Evolutionary conservation across 2,797 vertebrate genomes (phyloP), one percentile per base, ranked within the genome.

Genomic region (Sciurus carolinensis): DNA sequence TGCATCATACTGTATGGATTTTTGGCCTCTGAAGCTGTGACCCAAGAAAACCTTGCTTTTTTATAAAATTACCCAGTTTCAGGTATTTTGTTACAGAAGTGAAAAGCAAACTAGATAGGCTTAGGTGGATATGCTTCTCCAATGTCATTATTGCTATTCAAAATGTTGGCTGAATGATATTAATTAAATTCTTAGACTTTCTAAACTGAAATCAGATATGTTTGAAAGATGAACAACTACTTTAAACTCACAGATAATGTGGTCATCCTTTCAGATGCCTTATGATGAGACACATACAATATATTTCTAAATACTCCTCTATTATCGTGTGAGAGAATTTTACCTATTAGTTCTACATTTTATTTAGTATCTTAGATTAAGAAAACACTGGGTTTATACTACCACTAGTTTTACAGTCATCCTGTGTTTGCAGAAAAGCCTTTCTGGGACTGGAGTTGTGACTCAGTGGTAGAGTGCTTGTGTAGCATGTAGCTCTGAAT

Each of bases 121-220:
- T 92, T 14, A 77, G 33, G 17, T 89, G 22, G 15, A 64, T 94
- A 62, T 69, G n/a, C 1, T 50, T 15, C 7, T 91, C 2, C 80
- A 76, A 79, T 62, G 67, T 67, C 30, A 75, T 67, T 81, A 80
- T 77, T 83, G 11, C 36, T 86, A 57, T 75, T 64, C 20, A 22
- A 87, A 81, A 36, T 59, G 57, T 26, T 59, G 24, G 57, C 30
- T n/a, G 18, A 82, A 90, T 57, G 54, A 57, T 42, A 57, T 15
- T 59, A 14, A 87, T 96, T 52, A 47, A 64, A 71, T 91, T 75
- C 4, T 52, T 95, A 5, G 59, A 57, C 22, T 81, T 96, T 85
- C 13, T 69, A 77, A 96, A 87, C 42, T 79, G 11, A 86, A 86
- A 5, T 66, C 33, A 79, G n/a, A 15, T 90, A 4, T 82, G 24